Conservation (phyloP, 2,113 vertebrate genomes). For the Eolophus roseicapilla region DNA sequence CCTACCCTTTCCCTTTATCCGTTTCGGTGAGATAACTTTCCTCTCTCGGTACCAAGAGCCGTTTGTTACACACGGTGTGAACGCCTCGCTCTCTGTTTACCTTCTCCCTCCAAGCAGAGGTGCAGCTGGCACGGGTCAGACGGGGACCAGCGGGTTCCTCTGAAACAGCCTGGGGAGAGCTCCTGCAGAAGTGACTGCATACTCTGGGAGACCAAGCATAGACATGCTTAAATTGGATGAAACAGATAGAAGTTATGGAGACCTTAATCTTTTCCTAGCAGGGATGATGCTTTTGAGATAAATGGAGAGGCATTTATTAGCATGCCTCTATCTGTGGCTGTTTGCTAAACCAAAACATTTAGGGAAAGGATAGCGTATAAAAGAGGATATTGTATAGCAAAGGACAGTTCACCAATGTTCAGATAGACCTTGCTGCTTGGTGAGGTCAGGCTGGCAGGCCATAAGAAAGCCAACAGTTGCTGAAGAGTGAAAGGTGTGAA, state of each 20-base stretch:
- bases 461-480: background rate
- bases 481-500: background rate
- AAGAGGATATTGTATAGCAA: background rate
- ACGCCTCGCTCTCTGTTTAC: slow-evolving; percentile 72
- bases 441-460: background rate
- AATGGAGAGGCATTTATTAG: background rate
- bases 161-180: background rate
- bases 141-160: rapidly evolving
- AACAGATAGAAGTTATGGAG: background rate
- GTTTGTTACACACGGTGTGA: slow-evolving; percentile 63
- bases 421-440: background rate
- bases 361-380: background rate
- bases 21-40: slow-evolving; percentile 71
- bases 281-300: background rate
- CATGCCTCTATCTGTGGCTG: background rate
- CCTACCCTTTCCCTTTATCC: slow-evolving; percentile 71
- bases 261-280: background rate
- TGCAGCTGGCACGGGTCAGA: background rate
- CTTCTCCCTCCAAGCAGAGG: slow-evolving; percentile 64
- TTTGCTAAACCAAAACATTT: background rate
- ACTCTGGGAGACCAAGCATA: rapidly evolving
- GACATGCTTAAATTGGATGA: background rate
- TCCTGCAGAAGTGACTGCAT: rapidly evolving
- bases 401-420: background rate
- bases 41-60: slow-evolving; percentile 74